Base-by-base conservation (phyloP, 2,113 vertebrate species). In the Aspidoscelis tigris region DNA sequence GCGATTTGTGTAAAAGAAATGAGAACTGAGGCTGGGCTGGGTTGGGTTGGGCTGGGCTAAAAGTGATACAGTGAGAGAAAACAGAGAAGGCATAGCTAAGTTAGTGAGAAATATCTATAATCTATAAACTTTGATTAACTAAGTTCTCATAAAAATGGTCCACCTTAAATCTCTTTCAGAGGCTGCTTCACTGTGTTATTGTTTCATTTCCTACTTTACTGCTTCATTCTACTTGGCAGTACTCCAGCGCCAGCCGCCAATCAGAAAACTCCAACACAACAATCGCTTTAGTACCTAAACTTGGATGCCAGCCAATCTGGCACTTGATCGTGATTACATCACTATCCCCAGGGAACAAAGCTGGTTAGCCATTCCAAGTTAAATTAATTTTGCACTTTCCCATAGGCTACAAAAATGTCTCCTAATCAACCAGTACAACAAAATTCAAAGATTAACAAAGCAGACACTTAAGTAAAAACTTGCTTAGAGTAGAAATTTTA, bases 311-410 rank as follows among this genome's bases (percentile, higher is more conserved):
- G 94, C 95, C 95, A 97, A 79, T 66, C 16, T 78, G 65, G 88
- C 91, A 89, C 91, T 89, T 75, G 86, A 86, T 84, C 84, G 82
- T 69, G 94, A 92, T 95, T 93, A 96, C 91, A 88, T 91, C 88
- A 93, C 69, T 65, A 75, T 74, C 90, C 91, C 89, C 89, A 84
- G 84, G 89, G 91, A 92, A 94, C 86, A 91, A 61, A 66, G 70
- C 85, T 87, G 80, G 93, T 84, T 88, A 93, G 94, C 41, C 44
- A 80, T 94, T 94, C 91, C 87, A 94, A 93, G 92, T 89, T 89
- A 92, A 96, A 89, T 94, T 95, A 96, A 96, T 95, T 95, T 93
- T 95, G 95, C 90, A 93, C 93, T 91, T 90, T 93, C 92, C 93
- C 93, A 92, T 88, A 84, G 89, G 92, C 88, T 91, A 89, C 44